Base-by-base conservation (phyloP, 2,888 invertebrate genomes). In the Ceriagrion tenellum region DNA sequence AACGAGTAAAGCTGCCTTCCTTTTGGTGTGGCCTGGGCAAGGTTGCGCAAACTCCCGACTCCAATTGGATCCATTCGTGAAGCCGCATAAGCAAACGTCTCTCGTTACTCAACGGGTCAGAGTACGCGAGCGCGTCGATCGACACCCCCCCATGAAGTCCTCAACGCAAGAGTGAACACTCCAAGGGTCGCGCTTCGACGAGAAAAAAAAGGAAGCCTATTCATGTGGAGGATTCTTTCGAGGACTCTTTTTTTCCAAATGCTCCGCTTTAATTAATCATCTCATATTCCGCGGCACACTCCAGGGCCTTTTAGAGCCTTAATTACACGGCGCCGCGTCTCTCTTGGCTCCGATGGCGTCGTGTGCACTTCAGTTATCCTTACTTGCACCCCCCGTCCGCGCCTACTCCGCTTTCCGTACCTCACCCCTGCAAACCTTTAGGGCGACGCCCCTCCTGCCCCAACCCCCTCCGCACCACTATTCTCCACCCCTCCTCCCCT, bases 191-290 rank as follows among this genome's bases (percentile, higher is more conserved):
- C 13, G 69, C 81, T 35, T 30, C 16, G 12, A 26, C 30, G 35
- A 47, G 47, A 47, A 47, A 47, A 4, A 47, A 81, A 81, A 35
- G 18, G 13, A 35, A 35, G n/a, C 81, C 26, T 18, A 18, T 81
- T 30, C 16, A 13, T 35, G 0, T 35, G 30, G 16, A 81, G 81
- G 16, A 35, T 35, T 81, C n/a, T 1, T 4, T 69, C 69, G 26
- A 26, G 26, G n/a, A 69, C n/a, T 23, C 18, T 20, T 20, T 59
- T 35, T 81, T 35, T 69, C 69, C 30, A 30, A 81, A 35, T 35
- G 81, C 81, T 13, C 12, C 35, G 81, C 81, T 35, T 81, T 81
- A 81, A 81, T 81, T 81, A 81, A 81, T 81, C 81, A 35, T 81
- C 35, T 81, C 35, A 81, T 81, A 35, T 81, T 81, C 81, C 35